phyloP scores from a whole-genome alignment of 2,888 invertebrate genomes.

The Chromoteleia sp. region DNA sequence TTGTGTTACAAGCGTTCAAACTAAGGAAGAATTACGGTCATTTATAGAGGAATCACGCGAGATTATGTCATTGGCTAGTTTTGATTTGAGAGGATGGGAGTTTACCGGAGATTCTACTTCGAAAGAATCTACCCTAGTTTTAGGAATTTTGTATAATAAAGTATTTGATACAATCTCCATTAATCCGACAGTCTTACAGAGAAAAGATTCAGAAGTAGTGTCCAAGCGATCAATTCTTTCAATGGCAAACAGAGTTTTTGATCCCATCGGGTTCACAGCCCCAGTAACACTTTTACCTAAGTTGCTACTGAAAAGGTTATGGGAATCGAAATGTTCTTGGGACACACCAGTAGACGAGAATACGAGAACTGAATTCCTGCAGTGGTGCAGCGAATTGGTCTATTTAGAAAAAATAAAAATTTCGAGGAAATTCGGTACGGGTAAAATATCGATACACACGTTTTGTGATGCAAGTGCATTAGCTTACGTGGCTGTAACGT shows the following conservation, averaged over 20 bases:
- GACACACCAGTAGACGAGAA: slow-evolving; percentile 56
- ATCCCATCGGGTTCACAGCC: slow-evolving; percentile 69
- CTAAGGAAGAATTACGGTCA: slow-evolving; percentile 21
- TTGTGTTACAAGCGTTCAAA: slow-evolving; percentile 59
- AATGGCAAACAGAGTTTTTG: slow-evolving; percentile 66
- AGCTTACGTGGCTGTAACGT: slow-evolving; percentile 74
- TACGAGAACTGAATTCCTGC: slow-evolving; percentile 21
- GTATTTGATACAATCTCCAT: slow-evolving; percentile 50
- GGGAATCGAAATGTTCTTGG: slow-evolving; percentile 55
- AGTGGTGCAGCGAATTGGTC: slow-evolving; percentile 31
- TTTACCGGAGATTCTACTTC: slow-evolving; percentile 20
- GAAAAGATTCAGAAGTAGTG: slow-evolving; percentile 17
- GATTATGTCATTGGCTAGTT: slow-evolving; percentile 57
- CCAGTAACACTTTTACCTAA: slow-evolving; percentile 68
- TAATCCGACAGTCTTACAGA: slow-evolving; percentile 32
- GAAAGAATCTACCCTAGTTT: slow-evolving; percentile 42
- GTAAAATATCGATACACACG: slow-evolving; percentile 70
- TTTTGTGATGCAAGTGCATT: slow-evolving; percentile 75
- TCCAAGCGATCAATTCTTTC: slow-evolving; percentile 72
- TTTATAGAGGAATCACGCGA: slow-evolving; percentile 45
- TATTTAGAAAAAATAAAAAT: slow-evolving; percentile 65
- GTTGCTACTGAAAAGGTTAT: slow-evolving; percentile 64
- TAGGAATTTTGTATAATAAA: slow-evolving; percentile 57
- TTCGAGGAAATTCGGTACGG: slow-evolving; percentile 64
- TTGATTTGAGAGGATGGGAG: slow-evolving; percentile 70